phyloP scores from a whole-genome alignment of 2,113 vertebrate species.

The Osmerus mordax region DNA sequence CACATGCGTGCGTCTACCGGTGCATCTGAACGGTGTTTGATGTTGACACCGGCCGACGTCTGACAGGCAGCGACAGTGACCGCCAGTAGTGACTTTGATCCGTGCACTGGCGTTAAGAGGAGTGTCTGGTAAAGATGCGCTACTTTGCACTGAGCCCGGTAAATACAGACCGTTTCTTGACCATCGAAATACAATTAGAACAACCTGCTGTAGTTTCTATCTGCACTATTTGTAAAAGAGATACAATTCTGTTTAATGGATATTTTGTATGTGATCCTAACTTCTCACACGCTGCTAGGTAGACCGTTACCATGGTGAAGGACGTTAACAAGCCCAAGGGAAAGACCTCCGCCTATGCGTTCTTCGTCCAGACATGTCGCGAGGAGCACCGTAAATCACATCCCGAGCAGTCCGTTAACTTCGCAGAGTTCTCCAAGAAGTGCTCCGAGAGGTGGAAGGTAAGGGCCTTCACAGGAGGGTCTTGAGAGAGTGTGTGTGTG shows the following conservation, averaged over 20 bases:
- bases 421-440: slow-evolving; percentile 92
- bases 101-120: too few relatives aligned
- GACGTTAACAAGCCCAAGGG: slow-evolving; percentile 92
- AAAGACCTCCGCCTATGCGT: slow-evolving; percentile 94
- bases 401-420: slow-evolving; percentile 88
- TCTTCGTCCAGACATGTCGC: slow-evolving; percentile 90
- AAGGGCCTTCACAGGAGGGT: slow-evolving; percentile 15
- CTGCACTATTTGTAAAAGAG: neutral
- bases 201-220: neutral
- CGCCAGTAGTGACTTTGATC: too few relatives aligned
- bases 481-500: neutral
- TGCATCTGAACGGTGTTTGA: too few relatives aligned
- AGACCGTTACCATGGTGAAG: slow-evolving; percentile 77
- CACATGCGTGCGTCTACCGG: too few relatives aligned
- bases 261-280: too few relatives aligned
- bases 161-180: too few relatives aligned
- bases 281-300: neutral
- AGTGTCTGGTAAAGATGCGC: too few relatives aligned
- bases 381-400: slow-evolving; percentile 94
- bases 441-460: slow-evolving; percentile 96
- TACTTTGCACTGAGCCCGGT: too few relatives aligned
- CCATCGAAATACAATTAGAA: too few relatives aligned
- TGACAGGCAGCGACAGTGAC: too few relatives aligned
- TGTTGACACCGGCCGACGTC: too few relatives aligned
- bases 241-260: too few relatives aligned